These are phyloP conservation scores for Amphilophus citrinellus DNA, from an alignment of 2,113 vertebrate species.

Conservation along the genomic window DNA sequence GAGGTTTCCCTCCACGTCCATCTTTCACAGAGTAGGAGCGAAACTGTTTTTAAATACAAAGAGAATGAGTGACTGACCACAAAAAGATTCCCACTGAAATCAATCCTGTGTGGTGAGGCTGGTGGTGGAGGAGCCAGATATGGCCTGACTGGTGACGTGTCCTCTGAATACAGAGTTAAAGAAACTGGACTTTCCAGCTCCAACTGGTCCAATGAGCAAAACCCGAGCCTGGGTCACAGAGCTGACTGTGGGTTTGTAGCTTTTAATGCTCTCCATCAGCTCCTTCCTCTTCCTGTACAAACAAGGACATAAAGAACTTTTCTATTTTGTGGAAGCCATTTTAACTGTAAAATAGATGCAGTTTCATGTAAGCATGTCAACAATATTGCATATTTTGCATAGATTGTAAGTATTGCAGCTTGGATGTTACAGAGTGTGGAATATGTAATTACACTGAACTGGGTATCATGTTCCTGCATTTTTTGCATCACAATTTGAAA, in stretches of 20 bases:
- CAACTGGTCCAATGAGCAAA: conserved; percentile 53
- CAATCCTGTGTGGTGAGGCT: conserved; percentile 51
- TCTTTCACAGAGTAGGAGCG: conserved; percentile 37
- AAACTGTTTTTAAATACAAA: conserved; percentile 36
- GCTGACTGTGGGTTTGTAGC: conserved; percentile 14
- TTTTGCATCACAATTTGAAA: too few relatives aligned
- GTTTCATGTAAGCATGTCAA: too few relatives aligned
- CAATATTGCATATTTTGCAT: too few relatives aligned
- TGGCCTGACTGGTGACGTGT: conserved; percentile 63
- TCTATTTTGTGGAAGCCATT: not conserved
- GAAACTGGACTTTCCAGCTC: conserved; percentile 72
- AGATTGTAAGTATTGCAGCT: too few relatives aligned
- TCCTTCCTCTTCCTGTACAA: conserved; percentile 26
- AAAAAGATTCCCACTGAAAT: too few relatives aligned
- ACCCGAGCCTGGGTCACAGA: conserved; percentile 44
- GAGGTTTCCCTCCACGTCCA: too few relatives aligned
- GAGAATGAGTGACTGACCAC: not conserved
- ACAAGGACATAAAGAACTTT: not conserved
- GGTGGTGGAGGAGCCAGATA: conserved; percentile 46
- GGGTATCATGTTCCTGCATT: too few relatives aligned
- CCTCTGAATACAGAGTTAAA: conserved; percentile 70
- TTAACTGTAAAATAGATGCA: too few relatives aligned
- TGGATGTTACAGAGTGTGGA: too few relatives aligned
- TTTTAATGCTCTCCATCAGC: conserved; percentile 36
- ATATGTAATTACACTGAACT: too few relatives aligned